A percentile compares a stretch with the other conserved stretches of the same genome.
Evolutionary conservation across 2,888 invertebrate species (phyloP).

Genomic region (Germaria angustata): DNA sequence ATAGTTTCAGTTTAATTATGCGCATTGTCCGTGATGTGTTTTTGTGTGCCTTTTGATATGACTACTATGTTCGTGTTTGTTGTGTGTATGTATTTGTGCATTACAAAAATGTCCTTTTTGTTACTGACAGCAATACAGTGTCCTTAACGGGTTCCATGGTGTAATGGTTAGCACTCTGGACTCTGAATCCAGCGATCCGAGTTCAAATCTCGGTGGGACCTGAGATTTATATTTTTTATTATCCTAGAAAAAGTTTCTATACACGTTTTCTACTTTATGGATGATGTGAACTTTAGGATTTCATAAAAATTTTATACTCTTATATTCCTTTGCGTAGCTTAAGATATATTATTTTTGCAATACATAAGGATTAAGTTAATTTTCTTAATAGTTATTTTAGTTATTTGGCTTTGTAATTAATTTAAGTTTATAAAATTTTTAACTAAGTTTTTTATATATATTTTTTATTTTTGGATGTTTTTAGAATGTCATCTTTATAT

Average conservation of each 20-base stretch:
- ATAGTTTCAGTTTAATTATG: background rate
- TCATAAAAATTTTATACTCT: no score
- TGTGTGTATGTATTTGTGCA: slow-evolving; percentile 36
- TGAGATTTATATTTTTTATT: slow-evolving; percentile 58
- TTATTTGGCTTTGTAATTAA: no score
- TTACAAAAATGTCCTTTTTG: slow-evolving; percentile 30
- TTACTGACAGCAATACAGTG: slow-evolving; percentile 32
- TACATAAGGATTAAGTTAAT: no score
- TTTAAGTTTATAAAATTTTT: no score
- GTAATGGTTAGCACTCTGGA: slow-evolving; percentile 79
- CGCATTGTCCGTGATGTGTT: slow-evolving; percentile 16
- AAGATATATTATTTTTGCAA: background rate
- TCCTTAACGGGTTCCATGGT: slow-evolving; percentile 75
- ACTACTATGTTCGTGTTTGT: background rate
- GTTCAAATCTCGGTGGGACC: slow-evolving; percentile 78
- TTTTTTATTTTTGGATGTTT: no score
- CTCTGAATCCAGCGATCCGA: slow-evolving; percentile 79
- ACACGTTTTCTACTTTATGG: background rate
- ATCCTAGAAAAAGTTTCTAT: no score
- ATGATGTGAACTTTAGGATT: no score
- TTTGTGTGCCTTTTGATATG: background rate
- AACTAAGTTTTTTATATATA: no score
- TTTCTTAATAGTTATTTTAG: no score
- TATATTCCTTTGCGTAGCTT: background rate
- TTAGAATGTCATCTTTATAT: no score